These are phyloP conservation scores for Stegostoma tigrinum DNA, from an alignment of 2,113 vertebrate species.

Conservation along the genomic window DNA sequence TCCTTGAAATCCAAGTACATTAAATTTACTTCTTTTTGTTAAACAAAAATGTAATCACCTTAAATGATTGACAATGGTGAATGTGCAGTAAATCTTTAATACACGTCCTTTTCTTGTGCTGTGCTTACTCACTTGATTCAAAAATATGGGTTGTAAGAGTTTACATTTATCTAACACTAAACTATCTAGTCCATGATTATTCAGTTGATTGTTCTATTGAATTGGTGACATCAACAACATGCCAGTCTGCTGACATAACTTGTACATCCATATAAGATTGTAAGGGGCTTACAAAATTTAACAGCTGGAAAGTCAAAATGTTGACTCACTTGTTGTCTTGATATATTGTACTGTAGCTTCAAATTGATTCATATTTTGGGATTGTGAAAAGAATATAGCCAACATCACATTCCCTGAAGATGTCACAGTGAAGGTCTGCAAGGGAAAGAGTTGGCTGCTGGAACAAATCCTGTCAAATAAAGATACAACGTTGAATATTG, in stretches of 20 bases:
- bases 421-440: conserved; percentile 26
- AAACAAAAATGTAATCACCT: not conserved
- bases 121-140: not conserved
- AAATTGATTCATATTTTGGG: not conserved
- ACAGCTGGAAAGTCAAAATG: not conserved
- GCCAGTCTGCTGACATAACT: not conserved
- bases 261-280: not conserved
- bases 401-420: conserved; percentile 37
- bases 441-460: not conserved
- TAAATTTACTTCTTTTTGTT: not conserved
- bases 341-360: conserved; percentile 23
- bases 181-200: not conserved
- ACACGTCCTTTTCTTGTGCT: not conserved
- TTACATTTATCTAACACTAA: not conserved
- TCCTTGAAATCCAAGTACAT: not conserved
- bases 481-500: not conserved
- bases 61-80: not conserved
- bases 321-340: conserved; percentile 17
- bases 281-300: not conserved
- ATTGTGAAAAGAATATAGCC: conserved; percentile 3
- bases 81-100: not conserved
- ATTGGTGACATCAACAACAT: not conserved
- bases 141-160: not conserved
- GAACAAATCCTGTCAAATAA: conserved; percentile 33
- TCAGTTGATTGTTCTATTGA: not conserved